Evolutionary conservation across 2,797 vertebrate species (phyloP).

Genomic region (Periparus ater): DNA sequence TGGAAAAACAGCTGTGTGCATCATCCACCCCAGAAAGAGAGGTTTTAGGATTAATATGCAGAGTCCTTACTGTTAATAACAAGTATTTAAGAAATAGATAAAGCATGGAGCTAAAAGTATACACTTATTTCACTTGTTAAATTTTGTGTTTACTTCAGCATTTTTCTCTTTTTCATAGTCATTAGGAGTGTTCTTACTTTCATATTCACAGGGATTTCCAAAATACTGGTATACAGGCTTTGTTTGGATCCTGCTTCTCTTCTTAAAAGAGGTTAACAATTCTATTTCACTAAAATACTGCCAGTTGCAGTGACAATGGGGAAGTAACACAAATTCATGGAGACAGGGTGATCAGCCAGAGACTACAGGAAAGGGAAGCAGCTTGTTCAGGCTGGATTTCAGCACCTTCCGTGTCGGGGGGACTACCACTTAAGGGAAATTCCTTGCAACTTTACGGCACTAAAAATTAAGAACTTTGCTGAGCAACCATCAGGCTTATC

Average conservation of each 20-base stretch:
- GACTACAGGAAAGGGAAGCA: not conserved
- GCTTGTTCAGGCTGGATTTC: not conserved
- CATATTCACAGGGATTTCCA: not conserved
- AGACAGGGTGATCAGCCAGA: not conserved
- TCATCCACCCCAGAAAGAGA: not conserved
- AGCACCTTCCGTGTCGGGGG: not conserved
- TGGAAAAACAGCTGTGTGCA: not conserved
- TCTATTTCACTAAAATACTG: not conserved
- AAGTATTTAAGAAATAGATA: not conserved
- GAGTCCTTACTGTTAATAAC: not conserved
- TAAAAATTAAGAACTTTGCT: constrained; percentile 4
- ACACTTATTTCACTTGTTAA: not conserved
- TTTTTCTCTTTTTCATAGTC: not conserved
- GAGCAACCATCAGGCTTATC: constrained; percentile 2
- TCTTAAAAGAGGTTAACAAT: not conserved
- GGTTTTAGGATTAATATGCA: not conserved
- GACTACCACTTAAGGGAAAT: not conserved
- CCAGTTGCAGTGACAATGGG: not conserved
- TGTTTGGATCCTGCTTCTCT: not conserved
- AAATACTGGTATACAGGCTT: not conserved
- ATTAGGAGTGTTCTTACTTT: not conserved
- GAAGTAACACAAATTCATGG: not conserved
- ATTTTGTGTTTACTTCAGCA: not conserved
- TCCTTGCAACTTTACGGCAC: not conserved
- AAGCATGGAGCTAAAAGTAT: not conserved